phyloP scores from a whole-genome alignment of 2,888 invertebrate species.

The Euplexia lucipara region DNA sequence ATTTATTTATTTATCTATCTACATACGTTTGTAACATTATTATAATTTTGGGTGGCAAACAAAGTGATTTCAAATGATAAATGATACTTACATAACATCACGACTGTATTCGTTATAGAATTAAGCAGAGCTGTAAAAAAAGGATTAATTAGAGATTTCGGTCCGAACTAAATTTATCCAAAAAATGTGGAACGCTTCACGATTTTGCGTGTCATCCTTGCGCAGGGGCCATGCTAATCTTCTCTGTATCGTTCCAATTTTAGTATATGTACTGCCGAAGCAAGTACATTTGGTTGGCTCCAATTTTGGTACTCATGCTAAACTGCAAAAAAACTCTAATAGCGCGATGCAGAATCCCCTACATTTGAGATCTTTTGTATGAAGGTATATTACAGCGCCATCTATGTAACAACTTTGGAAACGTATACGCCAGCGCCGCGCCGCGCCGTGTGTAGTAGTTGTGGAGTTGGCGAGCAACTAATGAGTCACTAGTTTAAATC shows the following conservation, averaged over 20 bases:
- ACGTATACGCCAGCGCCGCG: no score
- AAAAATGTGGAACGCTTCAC: constrained; percentile 78
- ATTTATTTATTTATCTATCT: no score
- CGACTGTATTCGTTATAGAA: no score
- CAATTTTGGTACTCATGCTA: constrained; percentile 36
- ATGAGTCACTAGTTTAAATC: not conserved
- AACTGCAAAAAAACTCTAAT: constrained; percentile 30
- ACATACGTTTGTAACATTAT: no score
- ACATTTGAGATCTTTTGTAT: not conserved
- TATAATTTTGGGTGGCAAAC: no score
- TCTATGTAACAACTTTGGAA: constrained; percentile 35
- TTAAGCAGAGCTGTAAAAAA: no score
- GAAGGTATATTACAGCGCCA: constrained; percentile 45
- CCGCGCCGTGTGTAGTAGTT: not conserved
- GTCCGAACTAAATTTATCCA: no score
- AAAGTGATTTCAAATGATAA: no score
- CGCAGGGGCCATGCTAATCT: constrained; percentile 77
- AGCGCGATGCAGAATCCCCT: constrained; percentile 57
- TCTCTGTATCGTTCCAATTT: constrained; percentile 79
- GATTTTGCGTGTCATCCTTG: constrained; percentile 81
- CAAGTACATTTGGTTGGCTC: constrained; percentile 56
- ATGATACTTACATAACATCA: no score
- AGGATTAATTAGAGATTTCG: no score
- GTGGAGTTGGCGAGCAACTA: no score
- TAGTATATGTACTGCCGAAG: constrained; percentile 79